Evolutionary conservation across 1,140 invertebrate species (phyloP), one percentile per base, ranked within the genome.

Genomic region (Rhyzopertha dominica): DNA sequence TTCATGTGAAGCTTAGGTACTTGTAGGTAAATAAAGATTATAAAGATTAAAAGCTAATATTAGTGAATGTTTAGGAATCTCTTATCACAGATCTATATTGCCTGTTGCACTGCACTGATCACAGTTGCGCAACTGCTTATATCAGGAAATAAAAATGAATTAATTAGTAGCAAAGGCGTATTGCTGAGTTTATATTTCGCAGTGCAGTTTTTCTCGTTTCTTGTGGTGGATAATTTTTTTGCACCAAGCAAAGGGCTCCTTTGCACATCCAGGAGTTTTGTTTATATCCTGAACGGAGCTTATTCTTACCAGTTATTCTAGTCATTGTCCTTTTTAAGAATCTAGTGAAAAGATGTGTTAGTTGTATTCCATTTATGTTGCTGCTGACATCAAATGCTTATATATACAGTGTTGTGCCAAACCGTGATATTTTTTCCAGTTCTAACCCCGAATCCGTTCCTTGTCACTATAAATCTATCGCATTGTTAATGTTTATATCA

Each of bases 1-100:
- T 63, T 61, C 54, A 63, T 63, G 61, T 61, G 50, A 45, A 61
- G 50, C 53, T 59, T 60, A 60, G 58, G 45, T 17, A 32, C 36
- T 54, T 49, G 47, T 37, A 51, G 46, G 51, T 26, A 44, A 47
- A 48, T 48, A n/a, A n/a, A n/a, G n/a, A n/a, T n/a, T n/a, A n/a
- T 22, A 38, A 43, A 49, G 49, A 54, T 44, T 49, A 54, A 45
- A 36, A 22, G 46, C 47, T 51, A 49, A 48, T 41, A 40, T 51
- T 56, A 57, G 57, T 56, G 47, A 51, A 56, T 60, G 58, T 60
- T 53, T 58, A 58, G 55, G 37, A 25, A 44, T 32, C 10, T 32
- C 10, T 32, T 42, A 56, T 54, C 51, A 53, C 47, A 51, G 49
- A 40, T 57, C 49, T 51, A 48, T 57, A 49, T 57, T 57, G 54